Percentiles rank a stretch among this genome's conserved stretches.
phyloP scores from a whole-genome alignment of 2,888 invertebrate genomes.

The Ophion slaviceki region DNA sequence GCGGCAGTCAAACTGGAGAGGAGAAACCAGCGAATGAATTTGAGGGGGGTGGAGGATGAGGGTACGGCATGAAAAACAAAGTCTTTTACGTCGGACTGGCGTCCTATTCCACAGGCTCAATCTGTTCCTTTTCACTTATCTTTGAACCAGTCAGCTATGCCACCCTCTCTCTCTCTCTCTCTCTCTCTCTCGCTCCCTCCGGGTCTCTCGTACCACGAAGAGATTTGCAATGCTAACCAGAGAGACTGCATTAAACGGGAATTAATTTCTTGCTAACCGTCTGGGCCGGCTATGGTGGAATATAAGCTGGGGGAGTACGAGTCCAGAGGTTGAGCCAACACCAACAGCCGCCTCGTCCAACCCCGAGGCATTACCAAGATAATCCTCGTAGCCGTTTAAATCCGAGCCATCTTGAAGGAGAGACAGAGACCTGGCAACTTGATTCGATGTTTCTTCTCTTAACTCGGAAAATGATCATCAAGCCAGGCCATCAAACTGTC shows the following conservation, averaged over 20 bases:
- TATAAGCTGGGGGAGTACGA: constrained; percentile 68
- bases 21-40: constrained; percentile 5
- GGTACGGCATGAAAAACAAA: not conserved
- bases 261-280: constrained; percentile 82
- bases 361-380: constrained; percentile 73
- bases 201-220: constrained; percentile 48
- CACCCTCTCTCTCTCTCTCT: constrained; percentile 1
- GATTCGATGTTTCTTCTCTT: not conserved
- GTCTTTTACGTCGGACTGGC: constrained; percentile 36
- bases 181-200: not conserved
- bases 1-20: not conserved
- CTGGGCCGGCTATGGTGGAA: constrained; percentile 75
- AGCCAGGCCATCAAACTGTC: not conserved
- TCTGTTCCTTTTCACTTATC: constrained; percentile 31
- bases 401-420: constrained; percentile 22
- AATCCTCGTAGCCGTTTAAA: constrained; percentile 75
- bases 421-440: not conserved
- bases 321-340: constrained; percentile 48
- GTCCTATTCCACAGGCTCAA: constrained; percentile 15
- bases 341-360: constrained; percentile 46
- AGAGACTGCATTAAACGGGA: constrained; percentile 81
- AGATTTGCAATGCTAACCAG: constrained; percentile 82
- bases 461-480: not conserved
- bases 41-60: constrained; percentile 26
- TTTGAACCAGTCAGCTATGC: constrained; percentile 35